Evolutionary conservation across 2,888 invertebrate genomes (phyloP).

Genomic region (Eristalinus sepulchralis): DNA sequence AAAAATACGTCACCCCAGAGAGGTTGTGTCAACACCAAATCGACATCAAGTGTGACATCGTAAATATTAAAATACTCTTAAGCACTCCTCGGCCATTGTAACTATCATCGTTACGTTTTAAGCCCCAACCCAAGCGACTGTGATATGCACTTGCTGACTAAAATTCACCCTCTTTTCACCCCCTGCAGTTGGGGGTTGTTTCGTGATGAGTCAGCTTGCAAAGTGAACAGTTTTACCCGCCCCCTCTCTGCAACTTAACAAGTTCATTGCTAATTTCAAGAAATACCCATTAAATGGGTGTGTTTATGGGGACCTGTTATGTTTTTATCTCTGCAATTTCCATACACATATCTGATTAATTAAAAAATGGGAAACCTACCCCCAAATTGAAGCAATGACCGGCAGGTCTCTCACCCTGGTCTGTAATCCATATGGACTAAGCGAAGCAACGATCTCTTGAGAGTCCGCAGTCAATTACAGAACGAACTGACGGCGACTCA

Average conservation of each 20-base stretch:
- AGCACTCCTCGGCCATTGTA: background rate
- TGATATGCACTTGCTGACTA: background rate
- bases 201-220: background rate
- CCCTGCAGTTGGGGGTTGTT: background rate
- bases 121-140: background rate
- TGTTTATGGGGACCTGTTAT: background rate
- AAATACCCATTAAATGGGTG: background rate
- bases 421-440: background rate
- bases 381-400: background rate
- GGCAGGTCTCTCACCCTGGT: background rate
- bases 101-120: background rate
- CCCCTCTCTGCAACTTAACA: background rate
- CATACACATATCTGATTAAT: background rate
- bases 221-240: background rate
- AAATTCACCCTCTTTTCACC: background rate
- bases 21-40: background rate
- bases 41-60: background rate
- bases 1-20: background rate
- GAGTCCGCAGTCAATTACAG: constrained; percentile 39
- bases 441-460: constrained; percentile 52
- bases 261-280: background rate
- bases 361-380: background rate
- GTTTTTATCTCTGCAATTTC: background rate
- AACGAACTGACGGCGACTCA: constrained; percentile 2
- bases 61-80: background rate